Conservation (phyloP, 2,888 invertebrate species). For the Drosophila kanekoi region DNA sequence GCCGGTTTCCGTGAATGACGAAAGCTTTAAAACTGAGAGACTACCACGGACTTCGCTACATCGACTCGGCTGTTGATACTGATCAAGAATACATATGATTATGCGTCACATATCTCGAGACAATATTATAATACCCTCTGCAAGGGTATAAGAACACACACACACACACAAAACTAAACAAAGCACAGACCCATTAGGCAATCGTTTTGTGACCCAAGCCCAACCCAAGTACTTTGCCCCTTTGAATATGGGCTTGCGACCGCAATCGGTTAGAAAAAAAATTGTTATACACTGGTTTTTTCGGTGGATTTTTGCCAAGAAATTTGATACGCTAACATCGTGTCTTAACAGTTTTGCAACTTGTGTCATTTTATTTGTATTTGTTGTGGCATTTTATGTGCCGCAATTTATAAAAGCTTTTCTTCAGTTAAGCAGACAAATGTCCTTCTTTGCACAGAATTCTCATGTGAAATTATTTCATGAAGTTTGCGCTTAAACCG, state of each 20-base stretch:
- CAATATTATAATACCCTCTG: too few species aligned
- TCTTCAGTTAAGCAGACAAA: background rate
- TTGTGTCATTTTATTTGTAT: background rate
- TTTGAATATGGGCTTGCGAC: slow-evolving; percentile 10
- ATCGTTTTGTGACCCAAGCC: slow-evolving; percentile 18
- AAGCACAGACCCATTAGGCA: slow-evolving; percentile 19
- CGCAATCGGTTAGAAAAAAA: slow-evolving; percentile 6
- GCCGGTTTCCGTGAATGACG: too few species aligned
- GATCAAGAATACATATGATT: too few species aligned
- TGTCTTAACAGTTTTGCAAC: background rate
- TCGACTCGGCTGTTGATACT: too few species aligned
- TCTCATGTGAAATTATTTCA: slow-evolving; percentile 5
- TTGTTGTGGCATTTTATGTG: background rate
- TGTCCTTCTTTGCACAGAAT: background rate
- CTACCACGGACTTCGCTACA: too few species aligned
- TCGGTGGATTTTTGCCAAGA: slow-evolving; percentile 6
- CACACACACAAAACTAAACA: slow-evolving; percentile 5
- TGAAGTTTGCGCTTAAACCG: slow-evolving; percentile 16
- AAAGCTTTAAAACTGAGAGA: too few species aligned
- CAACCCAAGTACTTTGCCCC: slow-evolving; percentile 1
- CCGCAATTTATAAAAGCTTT: background rate
- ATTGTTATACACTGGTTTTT: background rate
- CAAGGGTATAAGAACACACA: too few species aligned
- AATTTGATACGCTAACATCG: slow-evolving; percentile 5
- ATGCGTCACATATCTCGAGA: too few species aligned